Conservation (phyloP, 1,140 invertebrate genomes). For the Bombus confusus region DNA sequence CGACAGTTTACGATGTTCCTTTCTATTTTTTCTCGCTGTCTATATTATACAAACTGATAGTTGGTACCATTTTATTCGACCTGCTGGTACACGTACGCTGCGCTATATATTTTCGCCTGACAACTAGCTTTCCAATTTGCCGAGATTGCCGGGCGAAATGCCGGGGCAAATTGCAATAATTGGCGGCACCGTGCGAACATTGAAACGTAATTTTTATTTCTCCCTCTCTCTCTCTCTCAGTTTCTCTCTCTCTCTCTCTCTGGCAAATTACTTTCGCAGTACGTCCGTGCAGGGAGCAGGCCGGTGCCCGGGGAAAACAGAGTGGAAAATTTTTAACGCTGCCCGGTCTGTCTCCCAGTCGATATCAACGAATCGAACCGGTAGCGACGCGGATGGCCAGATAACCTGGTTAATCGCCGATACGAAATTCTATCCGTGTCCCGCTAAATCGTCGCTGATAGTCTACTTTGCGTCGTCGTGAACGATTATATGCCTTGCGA, state of each 20-base stretch:
- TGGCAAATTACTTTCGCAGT: slow-evolving; percentile 32
- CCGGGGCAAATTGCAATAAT: slow-evolving; percentile 45
- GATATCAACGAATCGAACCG: slow-evolving; percentile 28
- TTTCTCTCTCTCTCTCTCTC: slow-evolving; percentile 19
- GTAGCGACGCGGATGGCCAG: neutral
- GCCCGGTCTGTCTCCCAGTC: neutral
- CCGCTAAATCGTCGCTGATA: slow-evolving; percentile 54
- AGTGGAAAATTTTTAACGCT: slow-evolving; percentile 27
- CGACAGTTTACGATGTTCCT: too few species aligned
- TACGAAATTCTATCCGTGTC: slow-evolving; percentile 54
- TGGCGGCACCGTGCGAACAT: slow-evolving; percentile 35
- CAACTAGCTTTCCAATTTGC: slow-evolving; percentile 45
- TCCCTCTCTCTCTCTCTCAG: slow-evolving; percentile 24
- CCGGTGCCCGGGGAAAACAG: neutral
- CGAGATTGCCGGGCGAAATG: slow-evolving; percentile 34
- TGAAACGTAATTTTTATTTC: slow-evolving; percentile 53
- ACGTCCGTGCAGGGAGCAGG: neutral
- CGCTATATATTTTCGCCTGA: slow-evolving; percentile 4
- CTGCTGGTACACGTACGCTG: neutral
- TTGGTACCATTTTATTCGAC: neutral
- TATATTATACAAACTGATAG: too few species aligned
- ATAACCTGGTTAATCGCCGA: slow-evolving; percentile 52
- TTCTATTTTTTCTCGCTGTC: too few species aligned
- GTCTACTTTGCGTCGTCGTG: neutral
- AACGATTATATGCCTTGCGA: too few species aligned